Percentiles rank a stretch among this genome's conserved stretches.
phyloP scores from a whole-genome alignment of 2,113 vertebrate species.

The Lepisosteus osseus region DNA sequence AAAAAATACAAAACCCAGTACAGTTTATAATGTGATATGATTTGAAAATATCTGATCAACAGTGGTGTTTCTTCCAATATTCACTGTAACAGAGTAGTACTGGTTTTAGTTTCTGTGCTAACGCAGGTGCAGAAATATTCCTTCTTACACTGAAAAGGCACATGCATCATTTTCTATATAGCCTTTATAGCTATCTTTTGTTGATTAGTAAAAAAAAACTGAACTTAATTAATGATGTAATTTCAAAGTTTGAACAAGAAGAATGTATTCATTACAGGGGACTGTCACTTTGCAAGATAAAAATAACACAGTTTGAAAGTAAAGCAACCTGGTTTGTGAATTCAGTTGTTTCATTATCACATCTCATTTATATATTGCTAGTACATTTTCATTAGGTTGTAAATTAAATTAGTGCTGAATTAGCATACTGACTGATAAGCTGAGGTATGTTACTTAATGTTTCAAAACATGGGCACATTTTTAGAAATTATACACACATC shows the following conservation, averaged over 20 bases:
- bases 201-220: neutral
- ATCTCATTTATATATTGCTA: slow-evolving; percentile 13
- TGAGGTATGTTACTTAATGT: slow-evolving; percentile 24
- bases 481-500: slow-evolving; percentile 12
- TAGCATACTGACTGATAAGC: slow-evolving; percentile 16
- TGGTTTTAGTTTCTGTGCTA: too few species aligned
- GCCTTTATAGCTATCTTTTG: neutral
- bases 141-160: neutral
- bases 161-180: neutral
- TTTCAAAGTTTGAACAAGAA: neutral
- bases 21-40: too few species aligned
- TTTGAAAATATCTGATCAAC: too few species aligned
- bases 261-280: neutral
- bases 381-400: slow-evolving; percentile 16
- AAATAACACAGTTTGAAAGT: slow-evolving; percentile 1
- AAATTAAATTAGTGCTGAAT: slow-evolving; percentile 19
- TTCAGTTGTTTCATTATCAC: slow-evolving; percentile 21
- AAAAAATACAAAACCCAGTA: too few species aligned
- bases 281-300: neutral
- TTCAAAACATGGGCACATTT: slow-evolving; percentile 7
- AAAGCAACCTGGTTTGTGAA: slow-evolving; percentile 17
- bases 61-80: too few species aligned
- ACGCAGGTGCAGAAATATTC: neutral
- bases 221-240: too few species aligned
- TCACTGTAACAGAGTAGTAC: too few species aligned